A percentile compares a stretch with the other conserved stretches of the same genome.
phyloP scores from a whole-genome alignment of 2,113 vertebrate species.

The Mormyrus iriodes region DNA sequence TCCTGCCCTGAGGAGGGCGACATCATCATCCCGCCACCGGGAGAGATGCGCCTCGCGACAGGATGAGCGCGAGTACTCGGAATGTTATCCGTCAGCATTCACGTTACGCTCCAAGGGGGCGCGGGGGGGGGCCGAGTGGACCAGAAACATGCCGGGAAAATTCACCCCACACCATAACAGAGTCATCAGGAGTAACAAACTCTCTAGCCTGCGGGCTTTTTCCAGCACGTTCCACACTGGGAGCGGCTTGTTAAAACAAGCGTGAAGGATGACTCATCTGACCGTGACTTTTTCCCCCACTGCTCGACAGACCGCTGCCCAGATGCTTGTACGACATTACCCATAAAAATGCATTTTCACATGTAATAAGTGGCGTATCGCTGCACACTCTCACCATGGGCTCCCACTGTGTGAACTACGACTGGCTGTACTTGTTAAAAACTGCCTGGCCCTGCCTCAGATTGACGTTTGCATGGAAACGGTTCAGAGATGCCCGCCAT shows the following conservation, averaged over 20 bases:
- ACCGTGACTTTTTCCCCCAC: background rate
- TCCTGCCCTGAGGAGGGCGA: background rate
- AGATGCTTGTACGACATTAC: background rate
- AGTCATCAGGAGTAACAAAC: conserved; percentile 3
- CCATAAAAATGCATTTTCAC: background rate
- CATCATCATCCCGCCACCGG: background rate
- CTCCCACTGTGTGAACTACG: background rate
- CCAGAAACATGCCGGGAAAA: background rate
- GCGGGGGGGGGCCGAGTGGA: background rate
- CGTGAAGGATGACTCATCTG: background rate
- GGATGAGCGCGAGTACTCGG: background rate
- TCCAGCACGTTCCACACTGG: background rate
- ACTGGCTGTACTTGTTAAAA: background rate
- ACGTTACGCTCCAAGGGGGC: background rate
- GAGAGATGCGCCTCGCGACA: background rate
- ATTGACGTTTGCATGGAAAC: background rate
- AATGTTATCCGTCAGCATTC: background rate
- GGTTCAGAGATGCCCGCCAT: background rate
- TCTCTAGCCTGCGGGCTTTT: background rate
- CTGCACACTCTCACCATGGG: background rate
- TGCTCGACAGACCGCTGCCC: background rate
- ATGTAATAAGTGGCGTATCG: background rate
- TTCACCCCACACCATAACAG: background rate
- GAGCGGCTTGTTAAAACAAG: background rate
- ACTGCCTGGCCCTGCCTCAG: background rate